A percentile compares a stretch with the other conserved stretches of the same genome.
Evolutionary conservation across 2,888 invertebrate species (phyloP).

Genomic region (Drosophila pseudotakahashii): DNA sequence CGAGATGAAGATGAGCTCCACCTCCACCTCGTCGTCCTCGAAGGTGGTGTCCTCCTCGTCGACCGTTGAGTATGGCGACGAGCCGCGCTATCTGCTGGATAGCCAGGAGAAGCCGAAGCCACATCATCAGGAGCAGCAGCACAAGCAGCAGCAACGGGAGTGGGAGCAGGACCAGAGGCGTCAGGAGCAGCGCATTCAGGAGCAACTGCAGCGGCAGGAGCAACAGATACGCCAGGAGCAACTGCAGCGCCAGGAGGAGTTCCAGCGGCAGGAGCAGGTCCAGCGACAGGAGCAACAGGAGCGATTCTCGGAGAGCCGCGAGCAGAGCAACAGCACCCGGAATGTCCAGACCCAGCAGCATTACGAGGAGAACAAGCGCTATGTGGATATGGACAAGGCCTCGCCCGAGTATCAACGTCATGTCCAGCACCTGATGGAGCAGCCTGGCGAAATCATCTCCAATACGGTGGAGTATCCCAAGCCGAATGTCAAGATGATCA

Average conservation of each 20-base stretch:
- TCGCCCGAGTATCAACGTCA: slow-evolving; percentile 83
- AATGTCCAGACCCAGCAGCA: slow-evolving; percentile 78
- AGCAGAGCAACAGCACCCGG: slow-evolving; percentile 68
- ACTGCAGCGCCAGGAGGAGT: slow-evolving; percentile 58
- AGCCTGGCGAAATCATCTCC: slow-evolving; percentile 86
- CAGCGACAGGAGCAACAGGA: slow-evolving; percentile 80
- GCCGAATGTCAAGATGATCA: slow-evolving; percentile 88
- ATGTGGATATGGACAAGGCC: slow-evolving; percentile 83
- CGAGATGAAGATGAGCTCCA: slow-evolving; percentile 82
- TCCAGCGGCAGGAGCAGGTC: slow-evolving; percentile 56
- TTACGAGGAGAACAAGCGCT: slow-evolving; percentile 80
- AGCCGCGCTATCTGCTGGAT: slow-evolving; percentile 72
- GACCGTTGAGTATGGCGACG: slow-evolving; percentile 70
- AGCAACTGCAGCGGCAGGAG: slow-evolving; percentile 59
- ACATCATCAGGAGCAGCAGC: slow-evolving; percentile 11
- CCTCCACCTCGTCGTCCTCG: slow-evolving; percentile 81
- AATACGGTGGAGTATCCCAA: slow-evolving; percentile 87
- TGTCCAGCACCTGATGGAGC: slow-evolving; percentile 81
- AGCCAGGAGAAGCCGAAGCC: slow-evolving; percentile 36
- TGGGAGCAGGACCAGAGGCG: slow-evolving; percentile 26
- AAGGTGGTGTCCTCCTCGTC: slow-evolving; percentile 80
- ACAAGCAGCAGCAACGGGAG: slow-evolving; percentile 9
- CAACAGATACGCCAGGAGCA: slow-evolving; percentile 80
- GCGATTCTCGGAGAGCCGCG: slow-evolving; percentile 83
- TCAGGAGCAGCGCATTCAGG: slow-evolving; percentile 30